A percentile compares a stretch with the other conserved stretches of the same genome.
These are phyloP conservation scores for Chiloscyllium punctatum DNA, from an alignment of 2,797 vertebrate genomes.

Conservation along the genomic window DNA sequence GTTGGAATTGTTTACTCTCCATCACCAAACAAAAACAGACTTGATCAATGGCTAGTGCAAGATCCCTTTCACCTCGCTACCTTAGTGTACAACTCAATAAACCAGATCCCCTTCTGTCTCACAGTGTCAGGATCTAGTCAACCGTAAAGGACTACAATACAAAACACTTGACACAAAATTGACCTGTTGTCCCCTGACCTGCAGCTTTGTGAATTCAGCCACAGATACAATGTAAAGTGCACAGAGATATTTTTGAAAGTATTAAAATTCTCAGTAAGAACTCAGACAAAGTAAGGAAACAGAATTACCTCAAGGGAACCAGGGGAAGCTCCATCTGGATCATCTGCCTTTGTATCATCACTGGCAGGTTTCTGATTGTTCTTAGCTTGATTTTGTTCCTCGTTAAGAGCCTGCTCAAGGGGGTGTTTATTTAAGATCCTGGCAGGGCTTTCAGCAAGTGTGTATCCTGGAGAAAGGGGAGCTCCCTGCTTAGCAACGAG, in stretches of 20 bases:
- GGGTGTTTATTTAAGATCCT: conserved; percentile 90
- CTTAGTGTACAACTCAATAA: not conserved
- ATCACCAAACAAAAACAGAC: not conserved
- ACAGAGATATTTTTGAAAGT: not conserved
- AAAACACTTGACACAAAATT: not conserved
- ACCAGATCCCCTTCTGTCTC: not conserved
- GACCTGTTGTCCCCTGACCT: not conserved
- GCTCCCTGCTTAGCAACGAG: conserved; percentile 80
- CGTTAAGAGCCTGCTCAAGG: conserved; percentile 81
- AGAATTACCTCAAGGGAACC: conserved; percentile 90
- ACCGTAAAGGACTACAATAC: not conserved
- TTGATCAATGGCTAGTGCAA: not conserved
- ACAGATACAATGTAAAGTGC: not conserved
- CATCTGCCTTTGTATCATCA: conserved; percentile 63
- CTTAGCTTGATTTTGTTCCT: conserved; percentile 69
- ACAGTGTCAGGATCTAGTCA: not conserved
- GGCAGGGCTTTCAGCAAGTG: conserved; percentile 80
- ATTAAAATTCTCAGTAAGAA: not conserved
- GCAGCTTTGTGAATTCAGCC: not conserved
- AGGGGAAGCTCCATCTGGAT: conserved; percentile 65
- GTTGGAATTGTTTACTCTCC: not conserved
- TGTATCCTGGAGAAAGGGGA: conserved; percentile 85
- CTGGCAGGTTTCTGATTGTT: conserved; percentile 53
- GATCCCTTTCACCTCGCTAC: not conserved
- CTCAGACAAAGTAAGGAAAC: conserved; percentile 48